Base-by-base conservation (phyloP, 2,888 invertebrate genomes). In the Eupeodes luniger region DNA sequence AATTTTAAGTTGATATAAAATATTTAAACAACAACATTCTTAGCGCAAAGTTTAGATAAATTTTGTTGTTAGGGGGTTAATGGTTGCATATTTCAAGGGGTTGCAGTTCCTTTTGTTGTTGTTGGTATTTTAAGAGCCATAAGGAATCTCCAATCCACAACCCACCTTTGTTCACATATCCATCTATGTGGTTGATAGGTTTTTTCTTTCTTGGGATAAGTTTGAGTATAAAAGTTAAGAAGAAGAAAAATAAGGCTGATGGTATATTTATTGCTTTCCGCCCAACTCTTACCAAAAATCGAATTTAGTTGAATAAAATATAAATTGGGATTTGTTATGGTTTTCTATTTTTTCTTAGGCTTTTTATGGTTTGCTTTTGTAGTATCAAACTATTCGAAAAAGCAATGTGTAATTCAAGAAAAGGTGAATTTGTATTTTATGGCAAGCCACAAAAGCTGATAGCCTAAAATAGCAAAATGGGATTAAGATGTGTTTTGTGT, bases 251-350 rank as follows among this genome's bases (percentile, higher is more conserved):
- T 34, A 19, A 44, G 34, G 49, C 11, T 51, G 34, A n/a, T 51
- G 27, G 67, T 34, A 36, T 51, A 51, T 69, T 53, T 69, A 69
- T 69, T 69, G 69, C 69, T 36, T 36, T 53, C 36, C 51, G 36
- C n/a, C 36, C 69, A 2, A n/a, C 36, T 16, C 47, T 9, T 51
- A 27, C 51, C 69, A 36, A 49, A 49, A 53, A 69, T 69, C 69
- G 53, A 53, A 53, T 69, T 69, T 53, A 69, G 69, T 53, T 84
- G 74, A 84, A 84, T 79, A 79, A 84, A 75, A 74, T 84, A 79
- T 84, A 75, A 84, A 62, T 62, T 75, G 79, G 79, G 79, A 84
- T 84, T 79, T 84, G 74, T 69, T 49, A 64, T 64, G 36, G 67
- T 14, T 79, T 74, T 36, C 74, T 51, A 79, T 79, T 67, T 34